phyloP scores from a whole-genome alignment of 2,797 vertebrate species.

The Antennarius maculatus region DNA sequence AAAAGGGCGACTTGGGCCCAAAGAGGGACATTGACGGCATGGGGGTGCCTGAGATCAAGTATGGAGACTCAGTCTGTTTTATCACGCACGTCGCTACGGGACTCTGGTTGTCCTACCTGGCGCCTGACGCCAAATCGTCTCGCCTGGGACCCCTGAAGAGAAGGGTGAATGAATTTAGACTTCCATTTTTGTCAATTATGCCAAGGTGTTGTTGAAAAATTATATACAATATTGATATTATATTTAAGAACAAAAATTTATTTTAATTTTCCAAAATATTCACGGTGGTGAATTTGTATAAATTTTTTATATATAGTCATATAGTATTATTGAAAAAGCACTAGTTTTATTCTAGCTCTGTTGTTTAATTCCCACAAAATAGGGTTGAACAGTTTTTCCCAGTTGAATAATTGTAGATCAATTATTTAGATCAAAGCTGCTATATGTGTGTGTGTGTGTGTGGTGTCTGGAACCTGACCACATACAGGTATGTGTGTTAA shows the following conservation, averaged over 20 bases:
- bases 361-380: background rate
- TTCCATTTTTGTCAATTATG: too few relatives aligned
- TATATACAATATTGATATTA: too few relatives aligned
- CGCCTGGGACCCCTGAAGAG: slow-evolving; percentile 94
- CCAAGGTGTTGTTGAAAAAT: too few relatives aligned
- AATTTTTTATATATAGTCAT: background rate
- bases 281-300: too few relatives aligned
- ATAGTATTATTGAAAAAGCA: too few relatives aligned
- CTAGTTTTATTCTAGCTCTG: background rate
- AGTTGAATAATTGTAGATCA: too few relatives aligned
- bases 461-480: background rate
- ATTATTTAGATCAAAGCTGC: too few relatives aligned
- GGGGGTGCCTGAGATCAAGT: slow-evolving; percentile 96
- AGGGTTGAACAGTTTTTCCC: too few relatives aligned
- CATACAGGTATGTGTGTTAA: slow-evolving; percentile 19
- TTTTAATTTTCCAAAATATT: too few relatives aligned
- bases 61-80: slow-evolving; percentile 95
- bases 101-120: slow-evolving; percentile 95
- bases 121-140: slow-evolving; percentile 95
- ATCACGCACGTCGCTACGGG: slow-evolving; percentile 92
- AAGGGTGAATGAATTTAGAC: slow-evolving; percentile 81
- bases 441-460: too few relatives aligned
- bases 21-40: slow-evolving; percentile 97
- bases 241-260: too few relatives aligned
- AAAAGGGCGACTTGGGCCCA: slow-evolving; percentile 89